These are phyloP conservation scores for Drosophila austrosaltans DNA, from an alignment of 2,888 invertebrate species.

Conservation along the genomic window DNA sequence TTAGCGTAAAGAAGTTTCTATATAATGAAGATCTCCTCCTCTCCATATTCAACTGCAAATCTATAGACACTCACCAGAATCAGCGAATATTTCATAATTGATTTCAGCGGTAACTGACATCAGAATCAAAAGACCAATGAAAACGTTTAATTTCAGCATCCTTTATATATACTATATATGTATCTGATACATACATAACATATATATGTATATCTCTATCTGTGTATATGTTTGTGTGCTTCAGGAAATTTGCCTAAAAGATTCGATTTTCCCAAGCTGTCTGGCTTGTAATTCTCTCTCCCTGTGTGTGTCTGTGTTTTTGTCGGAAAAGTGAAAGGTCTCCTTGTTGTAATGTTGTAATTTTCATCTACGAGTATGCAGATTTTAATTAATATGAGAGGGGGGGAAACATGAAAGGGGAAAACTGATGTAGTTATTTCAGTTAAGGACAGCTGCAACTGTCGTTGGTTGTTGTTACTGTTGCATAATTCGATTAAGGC, in stretches of 20 bases:
- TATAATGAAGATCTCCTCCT: too few species aligned
- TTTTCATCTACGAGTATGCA: slow-evolving; percentile 56
- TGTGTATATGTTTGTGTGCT: slow-evolving; percentile 18
- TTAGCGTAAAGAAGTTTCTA: too few species aligned
- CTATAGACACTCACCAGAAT: slow-evolving; percentile 3
- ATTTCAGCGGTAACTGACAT: slow-evolving; percentile 22
- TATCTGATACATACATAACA: not conserved
- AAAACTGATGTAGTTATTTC: slow-evolving; percentile 67
- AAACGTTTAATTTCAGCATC: slow-evolving; percentile 40
- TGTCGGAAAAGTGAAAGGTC: slow-evolving; percentile 43
- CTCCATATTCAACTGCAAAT: not conserved
- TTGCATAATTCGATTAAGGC: slow-evolving; percentile 74
- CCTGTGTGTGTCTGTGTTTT: not conserved
- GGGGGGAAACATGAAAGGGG: slow-evolving; percentile 18
- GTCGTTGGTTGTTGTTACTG: slow-evolving; percentile 42
- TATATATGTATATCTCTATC: slow-evolving; percentile 5
- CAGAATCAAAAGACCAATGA: slow-evolving; percentile 25
- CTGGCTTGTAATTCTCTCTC: slow-evolving; percentile 3
- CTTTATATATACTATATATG: slow-evolving; percentile 9
- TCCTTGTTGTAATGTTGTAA: slow-evolving; percentile 39
- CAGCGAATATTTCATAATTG: slow-evolving; percentile 25
- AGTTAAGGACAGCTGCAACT: slow-evolving; percentile 53
- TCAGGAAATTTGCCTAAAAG: slow-evolving; percentile 58
- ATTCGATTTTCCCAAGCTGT: slow-evolving; percentile 52
- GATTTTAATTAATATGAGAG: slow-evolving; percentile 66